These are phyloP conservation scores for Lymantria monacha DNA, from an alignment of 2,888 invertebrate genomes.

Conservation along the genomic window DNA sequence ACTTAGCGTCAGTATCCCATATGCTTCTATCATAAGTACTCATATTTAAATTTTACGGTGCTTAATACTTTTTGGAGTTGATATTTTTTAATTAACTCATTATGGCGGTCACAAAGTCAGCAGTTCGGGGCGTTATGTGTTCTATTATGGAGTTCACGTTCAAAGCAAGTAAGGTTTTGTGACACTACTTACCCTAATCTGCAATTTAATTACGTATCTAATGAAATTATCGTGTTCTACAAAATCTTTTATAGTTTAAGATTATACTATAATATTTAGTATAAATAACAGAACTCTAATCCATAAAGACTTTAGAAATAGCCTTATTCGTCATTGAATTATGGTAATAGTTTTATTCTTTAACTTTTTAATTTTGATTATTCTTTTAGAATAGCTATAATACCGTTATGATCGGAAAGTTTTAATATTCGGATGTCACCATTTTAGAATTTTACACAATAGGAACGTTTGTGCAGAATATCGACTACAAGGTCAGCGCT, in stretches of 20 bases:
- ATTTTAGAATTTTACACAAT: conserved; percentile 28
- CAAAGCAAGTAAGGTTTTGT: conserved; percentile 74
- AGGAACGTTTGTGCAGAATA: conserved; percentile 29
- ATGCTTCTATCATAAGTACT: conserved; percentile 51
- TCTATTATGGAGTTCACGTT: conserved; percentile 78
- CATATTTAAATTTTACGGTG: conserved; percentile 31
- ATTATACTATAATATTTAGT: not conserved
- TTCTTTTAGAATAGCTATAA: conserved; percentile 14
- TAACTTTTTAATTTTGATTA: conserved; percentile 20
- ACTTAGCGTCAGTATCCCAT: conserved; percentile 57
- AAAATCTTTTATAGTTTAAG: not conserved
- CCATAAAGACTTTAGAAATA: conserved; percentile 1
- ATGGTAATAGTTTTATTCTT: too few relatives aligned
- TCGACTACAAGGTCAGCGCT: conserved; percentile 39
- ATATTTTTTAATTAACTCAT: conserved; percentile 18
- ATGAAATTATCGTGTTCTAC: not conserved
- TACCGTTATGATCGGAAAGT: conserved; percentile 44
- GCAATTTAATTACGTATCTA: not conserved
- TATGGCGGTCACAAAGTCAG: conserved; percentile 72
- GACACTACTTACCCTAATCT: not conserved
- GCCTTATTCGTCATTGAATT: not conserved
- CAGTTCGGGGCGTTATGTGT: conserved; percentile 76
- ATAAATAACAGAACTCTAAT: conserved; percentile 1
- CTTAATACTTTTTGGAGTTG: conserved; percentile 11
- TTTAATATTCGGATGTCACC: conserved; percentile 42